These are phyloP conservation scores for Phymatocera aterrima DNA, from an alignment of 2,888 invertebrate genomes.

Conservation along the genomic window DNA sequence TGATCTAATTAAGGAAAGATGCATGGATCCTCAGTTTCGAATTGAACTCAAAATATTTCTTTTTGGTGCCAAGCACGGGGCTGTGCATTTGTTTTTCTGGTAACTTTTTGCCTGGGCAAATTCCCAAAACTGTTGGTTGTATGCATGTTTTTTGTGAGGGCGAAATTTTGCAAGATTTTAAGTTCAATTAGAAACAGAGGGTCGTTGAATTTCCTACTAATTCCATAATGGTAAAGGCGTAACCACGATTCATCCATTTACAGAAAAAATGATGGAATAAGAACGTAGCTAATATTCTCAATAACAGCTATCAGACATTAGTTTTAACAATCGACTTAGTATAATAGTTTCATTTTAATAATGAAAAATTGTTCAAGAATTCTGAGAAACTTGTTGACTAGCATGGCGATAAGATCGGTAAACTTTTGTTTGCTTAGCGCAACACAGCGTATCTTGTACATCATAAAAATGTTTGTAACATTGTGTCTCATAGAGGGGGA, in stretches of 20 bases:
- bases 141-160: no score
- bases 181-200: no score
- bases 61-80: no score
- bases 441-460: background rate
- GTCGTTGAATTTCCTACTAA: no score
- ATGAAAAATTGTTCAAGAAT: background rate
- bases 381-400: conserved; percentile 31
- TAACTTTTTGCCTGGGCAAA: no score
- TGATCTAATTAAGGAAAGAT: no score
- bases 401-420: conserved; percentile 17
- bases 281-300: background rate
- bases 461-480: background rate
- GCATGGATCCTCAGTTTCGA: no score
- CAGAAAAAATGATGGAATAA: conserved; percentile 13
- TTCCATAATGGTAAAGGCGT: no score
- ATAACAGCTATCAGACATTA: background rate
- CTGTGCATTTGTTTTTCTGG: no score
- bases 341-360: background rate
- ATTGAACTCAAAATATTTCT: no score
- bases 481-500: background rate
- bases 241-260: background rate
- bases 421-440: conserved; percentile 23
- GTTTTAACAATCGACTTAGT: background rate
- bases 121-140: no score
- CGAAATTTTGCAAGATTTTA: no score